Evolutionary conservation across 2,113 vertebrate genomes (phyloP).

Genomic region (Hucho hucho): DNA sequence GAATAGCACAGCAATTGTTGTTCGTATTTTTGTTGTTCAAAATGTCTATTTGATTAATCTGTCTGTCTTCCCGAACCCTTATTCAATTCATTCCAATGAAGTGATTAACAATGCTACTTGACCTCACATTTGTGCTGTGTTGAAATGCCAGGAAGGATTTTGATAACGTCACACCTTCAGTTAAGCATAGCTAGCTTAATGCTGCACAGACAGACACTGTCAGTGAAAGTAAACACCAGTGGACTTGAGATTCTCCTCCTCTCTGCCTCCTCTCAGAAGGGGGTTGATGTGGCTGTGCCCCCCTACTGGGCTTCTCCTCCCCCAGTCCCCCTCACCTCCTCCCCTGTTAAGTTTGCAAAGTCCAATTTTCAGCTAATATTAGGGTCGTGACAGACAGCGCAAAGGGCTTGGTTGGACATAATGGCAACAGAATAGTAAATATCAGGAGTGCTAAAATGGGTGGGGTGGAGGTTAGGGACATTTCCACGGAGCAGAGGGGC

Average conservation of each 20-base stretch:
- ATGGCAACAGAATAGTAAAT: conserved; percentile 86
- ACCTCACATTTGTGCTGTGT: no score
- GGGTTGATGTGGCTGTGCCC: conserved; percentile 17
- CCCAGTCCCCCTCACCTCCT: conserved; percentile 38
- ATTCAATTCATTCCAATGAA: no score
- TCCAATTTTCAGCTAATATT: conserved; percentile 88
- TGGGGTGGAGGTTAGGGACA: conserved; percentile 66
- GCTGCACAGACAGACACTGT: no score
- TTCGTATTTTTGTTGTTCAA: no score
- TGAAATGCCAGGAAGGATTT: no score
- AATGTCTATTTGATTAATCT: no score
- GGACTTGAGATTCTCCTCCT: conserved; percentile 34
- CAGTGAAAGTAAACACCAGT: no score
- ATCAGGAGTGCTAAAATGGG: conserved; percentile 71
- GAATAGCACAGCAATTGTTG: no score
- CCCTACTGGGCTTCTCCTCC: conserved; percentile 19
- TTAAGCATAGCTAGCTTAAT: no score
- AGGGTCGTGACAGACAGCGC: conserved; percentile 81
- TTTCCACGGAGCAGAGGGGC: conserved; percentile 69
- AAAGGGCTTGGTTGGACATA: conserved; percentile 86
- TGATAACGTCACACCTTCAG: no score
- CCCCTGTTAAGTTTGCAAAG: conserved; percentile 73
- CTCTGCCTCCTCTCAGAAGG: conserved; percentile 8
- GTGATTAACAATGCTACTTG: no score
- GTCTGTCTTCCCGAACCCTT: no score